Evolutionary conservation across 2,888 invertebrate species (phyloP), one percentile per base, ranked within the genome.

Genomic region (Ecliptopera silaceata): DNA sequence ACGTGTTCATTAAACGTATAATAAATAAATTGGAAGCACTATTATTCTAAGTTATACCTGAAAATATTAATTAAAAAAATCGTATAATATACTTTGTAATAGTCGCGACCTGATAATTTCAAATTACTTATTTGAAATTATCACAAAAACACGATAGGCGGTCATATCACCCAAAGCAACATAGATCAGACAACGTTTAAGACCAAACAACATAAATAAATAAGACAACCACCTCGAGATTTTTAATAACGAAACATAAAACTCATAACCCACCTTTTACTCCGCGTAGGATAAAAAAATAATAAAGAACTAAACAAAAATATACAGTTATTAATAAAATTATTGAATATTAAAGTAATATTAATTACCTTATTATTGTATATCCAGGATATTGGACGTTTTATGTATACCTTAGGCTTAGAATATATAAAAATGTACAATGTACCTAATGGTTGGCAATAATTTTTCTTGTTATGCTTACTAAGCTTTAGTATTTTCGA

Each of bases 191-290:
- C 15, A 17, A 44, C 31, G 17, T 17, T 15, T 36, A 36, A 11
- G 29, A 17, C 17, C 43, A 36, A 39, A 48, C 47, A 57, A 57
- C 51, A 34, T 36, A 36, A 53, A 53, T 41, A 45, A 58, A 54
- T 38, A 29, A 17, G 32, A 62, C 62, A 60, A 64, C 64, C 64
- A 36, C 62, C 60, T 60, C 36, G 36, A 64, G 59, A 64, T 64
- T 64, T 17, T 18, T 36, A n/a, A 29, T 36, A 18, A 26, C 29
- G 20, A 31, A 42, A n/a, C n/a, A n/a, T n/a, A n/a, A n/a, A n/a
- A n/a, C n/a, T n/a, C n/a, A n/a, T n/a, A n/a, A n/a, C n/a, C n/a
- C n/a, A n/a, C n/a, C n/a, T n/a, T n/a, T n/a, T n/a, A n/a, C n/a
- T n/a, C n/a, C n/a, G n/a, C n/a, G n/a, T n/a, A n/a, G n/a, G n/a